phyloP scores from a whole-genome alignment of 2,888 invertebrate genomes.

The Oithona nana region DNA sequence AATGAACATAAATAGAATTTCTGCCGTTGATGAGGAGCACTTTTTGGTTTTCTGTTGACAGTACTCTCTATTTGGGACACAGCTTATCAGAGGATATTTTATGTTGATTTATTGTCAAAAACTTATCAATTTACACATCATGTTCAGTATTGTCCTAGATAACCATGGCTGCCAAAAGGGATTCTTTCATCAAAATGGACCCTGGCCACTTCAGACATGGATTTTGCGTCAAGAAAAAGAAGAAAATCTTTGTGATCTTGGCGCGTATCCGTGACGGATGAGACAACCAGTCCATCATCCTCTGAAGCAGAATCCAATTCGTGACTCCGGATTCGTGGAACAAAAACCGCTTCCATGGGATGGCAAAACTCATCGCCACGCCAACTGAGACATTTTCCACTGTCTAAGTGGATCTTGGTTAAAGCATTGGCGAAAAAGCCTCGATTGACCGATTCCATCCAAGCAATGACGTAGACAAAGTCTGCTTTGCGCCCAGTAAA shows the following conservation, averaged over 20 bases:
- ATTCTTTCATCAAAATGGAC: slow-evolving; percentile 16
- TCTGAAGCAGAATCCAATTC: not conserved
- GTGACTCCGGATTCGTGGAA: not conserved
- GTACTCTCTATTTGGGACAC: no score
- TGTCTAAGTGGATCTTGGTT: slow-evolving; percentile 8
- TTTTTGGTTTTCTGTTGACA: no score
- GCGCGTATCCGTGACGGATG: slow-evolving; percentile 1
- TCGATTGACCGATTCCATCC: slow-evolving; percentile 1
- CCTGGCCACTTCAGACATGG: slow-evolving; percentile 10
- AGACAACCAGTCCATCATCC: slow-evolving; percentile 9
- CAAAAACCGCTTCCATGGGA: slow-evolving; percentile 1
- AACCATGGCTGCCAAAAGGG: slow-evolving; percentile 17
- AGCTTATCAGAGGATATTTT: no score
- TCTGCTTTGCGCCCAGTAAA: not conserved
- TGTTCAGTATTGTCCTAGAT: slow-evolving; percentile 9
- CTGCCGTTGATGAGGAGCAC: no score
- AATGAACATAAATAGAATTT: no score
- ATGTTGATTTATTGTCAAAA: no score
- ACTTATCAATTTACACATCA: no score
- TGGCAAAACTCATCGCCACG: slow-evolving; percentile 3
- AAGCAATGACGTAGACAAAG: slow-evolving; percentile 8
- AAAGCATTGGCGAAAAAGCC: slow-evolving; percentile 11
- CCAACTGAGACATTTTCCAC: not conserved
- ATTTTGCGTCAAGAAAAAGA: slow-evolving; percentile 2
- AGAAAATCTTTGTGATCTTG: not conserved